Conservation (phyloP, 2,797 vertebrate genomes). For the Crax fasciolata region DNA sequence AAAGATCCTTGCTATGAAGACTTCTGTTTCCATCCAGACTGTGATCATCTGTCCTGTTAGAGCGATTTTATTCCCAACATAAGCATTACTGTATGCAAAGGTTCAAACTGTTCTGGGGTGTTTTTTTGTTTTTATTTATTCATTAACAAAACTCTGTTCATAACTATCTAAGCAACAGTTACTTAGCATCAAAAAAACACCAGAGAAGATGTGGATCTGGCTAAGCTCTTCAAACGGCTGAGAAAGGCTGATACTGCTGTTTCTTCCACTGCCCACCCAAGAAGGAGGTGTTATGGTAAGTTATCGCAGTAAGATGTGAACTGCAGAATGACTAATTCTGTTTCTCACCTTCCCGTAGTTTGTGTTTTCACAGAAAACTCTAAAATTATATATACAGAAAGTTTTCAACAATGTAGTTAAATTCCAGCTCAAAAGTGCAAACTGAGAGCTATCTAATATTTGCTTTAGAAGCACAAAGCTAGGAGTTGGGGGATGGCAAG, state of each 20-base stretch:
- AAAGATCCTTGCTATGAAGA: not conserved
- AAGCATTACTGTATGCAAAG: not conserved
- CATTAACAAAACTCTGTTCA: not conserved
- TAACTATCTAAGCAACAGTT: not conserved
- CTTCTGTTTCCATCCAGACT: not conserved
- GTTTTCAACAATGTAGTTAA: not conserved
- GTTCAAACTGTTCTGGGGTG: not conserved
- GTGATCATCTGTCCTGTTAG: not conserved
- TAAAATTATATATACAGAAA: not conserved
- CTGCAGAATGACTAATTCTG: not conserved
- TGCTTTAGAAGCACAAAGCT: slow-evolving; percentile 16
- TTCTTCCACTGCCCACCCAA: not conserved
- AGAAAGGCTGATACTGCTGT: not conserved
- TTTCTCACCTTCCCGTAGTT: slow-evolving; percentile 4
- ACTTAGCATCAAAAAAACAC: not conserved
- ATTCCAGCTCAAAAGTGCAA: slow-evolving; percentile 17
- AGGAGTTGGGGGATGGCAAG: not conserved
- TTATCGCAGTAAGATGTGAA: not conserved
- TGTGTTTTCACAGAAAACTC: slow-evolving; percentile 3
- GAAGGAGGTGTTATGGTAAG: not conserved
- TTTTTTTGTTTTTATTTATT: not conserved
- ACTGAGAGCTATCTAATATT: not conserved
- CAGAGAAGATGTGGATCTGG: not conserved
- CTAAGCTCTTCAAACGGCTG: not conserved
- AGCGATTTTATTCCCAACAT: not conserved